These are phyloP conservation scores for Heliconius charithonia DNA, from an alignment of 2,888 invertebrate genomes.

Conservation along the genomic window DNA sequence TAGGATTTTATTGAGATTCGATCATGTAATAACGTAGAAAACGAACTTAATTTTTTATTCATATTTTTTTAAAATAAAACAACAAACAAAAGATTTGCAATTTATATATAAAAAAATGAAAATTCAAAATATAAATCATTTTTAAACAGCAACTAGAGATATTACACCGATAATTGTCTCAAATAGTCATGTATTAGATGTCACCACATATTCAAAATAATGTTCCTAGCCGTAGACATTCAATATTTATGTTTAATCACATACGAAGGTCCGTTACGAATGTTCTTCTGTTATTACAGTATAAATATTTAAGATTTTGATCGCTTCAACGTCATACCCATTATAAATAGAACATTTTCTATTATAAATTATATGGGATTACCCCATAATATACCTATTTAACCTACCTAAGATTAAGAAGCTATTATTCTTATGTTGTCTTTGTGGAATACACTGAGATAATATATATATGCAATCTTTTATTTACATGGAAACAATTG, in stretches of 20 bases:
- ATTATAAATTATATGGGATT: not conserved
- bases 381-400: not conserved
- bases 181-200: slow-evolving; percentile 29
- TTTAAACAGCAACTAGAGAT: not conserved
- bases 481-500: too few relatives aligned
- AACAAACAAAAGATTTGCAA: not conserved
- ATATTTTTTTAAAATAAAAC: too few relatives aligned
- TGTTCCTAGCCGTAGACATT: slow-evolving; percentile 16
- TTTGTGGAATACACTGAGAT: too few relatives aligned
- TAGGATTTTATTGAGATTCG: too few relatives aligned
- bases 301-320: slow-evolving; percentile 45
- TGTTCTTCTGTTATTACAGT: slow-evolving; percentile 42
- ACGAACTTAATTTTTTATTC: too few relatives aligned
- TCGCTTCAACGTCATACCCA: slow-evolving; percentile 25
- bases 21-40: too few relatives aligned
- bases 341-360: slow-evolving; percentile 17
- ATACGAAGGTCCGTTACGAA: slow-evolving; percentile 15
- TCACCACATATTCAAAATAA: slow-evolving; percentile 15
- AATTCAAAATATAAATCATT: not conserved
- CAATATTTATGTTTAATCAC: slow-evolving; percentile 37
- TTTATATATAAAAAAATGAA: not conserved
- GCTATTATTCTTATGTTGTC: too few relatives aligned
- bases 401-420: too few relatives aligned
- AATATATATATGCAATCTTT: too few relatives aligned
- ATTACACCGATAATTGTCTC: slow-evolving; percentile 8